Conservation (phyloP, 64 coral and sea anemone species). For the Pachyseris speciosa region DNA sequence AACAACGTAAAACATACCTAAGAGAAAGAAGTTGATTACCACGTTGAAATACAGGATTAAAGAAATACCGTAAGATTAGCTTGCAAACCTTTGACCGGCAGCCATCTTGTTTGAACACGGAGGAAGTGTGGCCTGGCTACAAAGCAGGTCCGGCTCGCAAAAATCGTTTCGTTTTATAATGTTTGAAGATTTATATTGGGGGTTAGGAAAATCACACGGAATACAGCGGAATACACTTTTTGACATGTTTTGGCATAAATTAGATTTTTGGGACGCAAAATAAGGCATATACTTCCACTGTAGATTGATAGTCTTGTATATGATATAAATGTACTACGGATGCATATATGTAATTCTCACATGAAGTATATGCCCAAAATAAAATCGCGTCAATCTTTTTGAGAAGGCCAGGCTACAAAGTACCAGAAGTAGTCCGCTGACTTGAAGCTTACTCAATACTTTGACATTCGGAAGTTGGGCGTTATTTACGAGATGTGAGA, state of each 20-base stretch:
- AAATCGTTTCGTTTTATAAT: neutral
- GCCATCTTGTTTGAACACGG: neutral
- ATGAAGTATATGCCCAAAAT: too few relatives aligned
- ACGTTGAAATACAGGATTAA: neutral
- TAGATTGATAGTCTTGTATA: too few relatives aligned
- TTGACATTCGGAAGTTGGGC: neutral
- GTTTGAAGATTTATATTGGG: too few relatives aligned
- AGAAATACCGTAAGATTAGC: neutral
- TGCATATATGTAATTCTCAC: too few relatives aligned
- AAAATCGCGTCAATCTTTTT: too few relatives aligned
- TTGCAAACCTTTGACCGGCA: neutral
- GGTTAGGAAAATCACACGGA: too few relatives aligned
- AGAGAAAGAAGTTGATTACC: neutral
- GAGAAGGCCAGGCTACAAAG: conserved; percentile 11
- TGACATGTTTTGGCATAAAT: too few relatives aligned
- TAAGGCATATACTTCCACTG: too few relatives aligned
- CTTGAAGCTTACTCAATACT: neutral
- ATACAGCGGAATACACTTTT: too few relatives aligned
- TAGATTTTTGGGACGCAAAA: too few relatives aligned
- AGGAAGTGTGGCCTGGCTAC: neutral
- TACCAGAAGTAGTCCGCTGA: neutral
- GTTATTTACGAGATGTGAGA: neutral
- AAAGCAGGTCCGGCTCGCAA: too few relatives aligned
- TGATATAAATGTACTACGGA: too few relatives aligned
- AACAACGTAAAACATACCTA: neutral